Evolutionary conservation across 2,113 vertebrate species (phyloP).

Genomic region (Ivindomyrus marchei): DNA sequence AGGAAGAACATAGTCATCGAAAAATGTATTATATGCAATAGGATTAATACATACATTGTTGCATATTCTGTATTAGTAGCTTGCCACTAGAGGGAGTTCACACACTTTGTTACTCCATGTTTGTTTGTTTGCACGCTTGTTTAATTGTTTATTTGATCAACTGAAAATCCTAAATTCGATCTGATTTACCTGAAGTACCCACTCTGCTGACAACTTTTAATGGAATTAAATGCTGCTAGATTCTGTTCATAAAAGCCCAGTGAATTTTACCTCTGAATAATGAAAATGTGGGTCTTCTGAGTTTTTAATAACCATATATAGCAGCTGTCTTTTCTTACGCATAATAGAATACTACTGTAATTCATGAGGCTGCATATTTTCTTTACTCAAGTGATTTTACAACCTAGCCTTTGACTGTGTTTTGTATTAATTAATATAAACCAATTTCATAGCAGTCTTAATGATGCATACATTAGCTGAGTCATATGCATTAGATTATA

Average conservation of each 20-base stretch:
- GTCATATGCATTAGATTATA: not conserved
- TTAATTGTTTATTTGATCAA: not conserved
- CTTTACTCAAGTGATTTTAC: constrained; percentile 1
- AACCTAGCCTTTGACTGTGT: not conserved
- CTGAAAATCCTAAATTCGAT: not conserved
- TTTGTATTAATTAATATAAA: constrained; percentile 5
- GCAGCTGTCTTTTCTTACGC: not conserved
- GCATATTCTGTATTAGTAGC: not conserved
- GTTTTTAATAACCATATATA: not conserved
- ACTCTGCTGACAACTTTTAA: not conserved
- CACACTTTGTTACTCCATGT: not conserved
- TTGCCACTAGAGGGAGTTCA: not conserved
- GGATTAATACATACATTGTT: not conserved
- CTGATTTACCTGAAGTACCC: not conserved
- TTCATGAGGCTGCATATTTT: not conserved
- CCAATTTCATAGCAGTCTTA: not conserved
- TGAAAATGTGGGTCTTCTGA: not conserved
- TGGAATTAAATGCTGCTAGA: not conserved
- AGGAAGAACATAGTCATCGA: not conserved
- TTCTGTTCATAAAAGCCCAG: not conserved
- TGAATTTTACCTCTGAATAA: not conserved
- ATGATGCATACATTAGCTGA: not conserved
- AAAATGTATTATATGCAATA: not conserved
- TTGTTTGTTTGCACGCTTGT: not conserved
- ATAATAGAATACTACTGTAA: not conserved